Percentiles rank a stretch among this genome's conserved stretches.
Conservation (phyloP, 2,888 invertebrate genomes). For the Acanthococcus lagerstroemiae region DNA sequence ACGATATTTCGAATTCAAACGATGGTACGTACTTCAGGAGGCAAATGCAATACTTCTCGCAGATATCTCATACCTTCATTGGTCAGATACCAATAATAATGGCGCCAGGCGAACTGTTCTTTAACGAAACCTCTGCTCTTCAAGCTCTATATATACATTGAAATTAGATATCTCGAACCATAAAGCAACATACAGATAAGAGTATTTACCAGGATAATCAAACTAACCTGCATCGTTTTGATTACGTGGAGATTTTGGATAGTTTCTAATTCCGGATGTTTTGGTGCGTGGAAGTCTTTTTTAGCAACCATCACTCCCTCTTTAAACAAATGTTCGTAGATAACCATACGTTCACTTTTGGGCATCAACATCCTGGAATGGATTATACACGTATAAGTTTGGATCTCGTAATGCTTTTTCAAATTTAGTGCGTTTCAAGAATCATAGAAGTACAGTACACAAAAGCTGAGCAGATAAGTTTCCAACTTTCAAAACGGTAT, state of each 20-base stretch:
- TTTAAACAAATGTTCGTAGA: slow-evolving; percentile 96
- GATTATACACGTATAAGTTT: too few relatives aligned
- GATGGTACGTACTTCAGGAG: slow-evolving; percentile 62
- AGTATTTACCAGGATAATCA: not conserved
- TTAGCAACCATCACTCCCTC: slow-evolving; percentile 99
- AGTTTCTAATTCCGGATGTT: slow-evolving; percentile 87
- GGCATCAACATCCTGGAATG: slow-evolving; percentile 99
- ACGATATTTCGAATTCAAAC: not conserved
- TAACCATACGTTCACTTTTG: slow-evolving; percentile 90
- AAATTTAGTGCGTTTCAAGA: too few relatives aligned
- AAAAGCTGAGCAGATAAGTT: too few relatives aligned
- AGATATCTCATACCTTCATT: slow-evolving; percentile 97
- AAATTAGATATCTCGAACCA: not conserved
- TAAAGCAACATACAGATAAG: not conserved
- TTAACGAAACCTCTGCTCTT: slow-evolving; percentile 96
- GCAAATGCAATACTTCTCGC: slow-evolving; percentile 88
- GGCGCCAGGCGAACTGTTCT: slow-evolving; percentile 99
- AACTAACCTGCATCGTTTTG: slow-evolving; percentile 77
- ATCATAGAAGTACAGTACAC: too few relatives aligned
- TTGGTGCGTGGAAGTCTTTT: slow-evolving; percentile 95
- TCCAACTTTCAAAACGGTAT: too few relatives aligned
- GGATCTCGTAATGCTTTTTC: too few relatives aligned
- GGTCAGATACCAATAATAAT: slow-evolving; percentile 98
- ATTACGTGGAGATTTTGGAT: slow-evolving; percentile 98
- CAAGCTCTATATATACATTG: slow-evolving; percentile 54